These are phyloP conservation scores for Eudasyphora cyanicolor DNA, from an alignment of 2,888 invertebrate genomes.

Conservation along the genomic window DNA sequence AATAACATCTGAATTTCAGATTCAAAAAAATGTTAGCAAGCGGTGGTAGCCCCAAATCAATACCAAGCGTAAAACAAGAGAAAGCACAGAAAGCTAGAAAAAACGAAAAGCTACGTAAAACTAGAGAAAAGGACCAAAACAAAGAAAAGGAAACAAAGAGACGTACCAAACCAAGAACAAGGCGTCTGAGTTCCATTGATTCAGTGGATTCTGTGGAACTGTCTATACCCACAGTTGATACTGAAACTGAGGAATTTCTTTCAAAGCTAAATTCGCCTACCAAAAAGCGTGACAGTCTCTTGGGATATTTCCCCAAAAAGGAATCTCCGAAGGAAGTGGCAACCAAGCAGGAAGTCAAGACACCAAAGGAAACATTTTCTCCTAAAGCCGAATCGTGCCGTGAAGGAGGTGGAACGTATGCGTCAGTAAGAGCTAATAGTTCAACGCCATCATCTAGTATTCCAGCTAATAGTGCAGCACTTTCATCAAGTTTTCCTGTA, in stretches of 20 bases:
- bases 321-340: constrained; percentile 69
- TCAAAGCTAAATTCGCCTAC: constrained; percentile 82
- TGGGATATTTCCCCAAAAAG: constrained; percentile 83
- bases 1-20: constrained; percentile 67
- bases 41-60: constrained; percentile 48
- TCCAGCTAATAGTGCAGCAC: not conserved
- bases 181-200: constrained; percentile 69
- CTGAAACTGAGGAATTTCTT: constrained; percentile 80
- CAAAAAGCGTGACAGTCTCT: constrained; percentile 83
- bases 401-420: not conserved
- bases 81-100: constrained; percentile 34
- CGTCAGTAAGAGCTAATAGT: not conserved
- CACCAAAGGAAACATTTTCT: not conserved
- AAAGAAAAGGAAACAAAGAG: constrained; percentile 64
- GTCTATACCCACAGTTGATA: constrained; percentile 45
- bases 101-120: constrained; percentile 44
- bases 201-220: constrained; percentile 49
- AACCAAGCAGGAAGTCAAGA: not conserved
- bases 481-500: not conserved
- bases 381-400: constrained; percentile 4
- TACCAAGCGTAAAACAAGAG: constrained; percentile 31
- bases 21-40: constrained; percentile 76
- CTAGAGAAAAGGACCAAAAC: constrained; percentile 21
- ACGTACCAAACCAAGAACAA: constrained; percentile 66
- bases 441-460: not conserved